Evolutionary conservation across 2,797 vertebrate genomes (phyloP), one percentile per base, ranked within the genome.

Genomic region (Chloroceryle amazona): DNA sequence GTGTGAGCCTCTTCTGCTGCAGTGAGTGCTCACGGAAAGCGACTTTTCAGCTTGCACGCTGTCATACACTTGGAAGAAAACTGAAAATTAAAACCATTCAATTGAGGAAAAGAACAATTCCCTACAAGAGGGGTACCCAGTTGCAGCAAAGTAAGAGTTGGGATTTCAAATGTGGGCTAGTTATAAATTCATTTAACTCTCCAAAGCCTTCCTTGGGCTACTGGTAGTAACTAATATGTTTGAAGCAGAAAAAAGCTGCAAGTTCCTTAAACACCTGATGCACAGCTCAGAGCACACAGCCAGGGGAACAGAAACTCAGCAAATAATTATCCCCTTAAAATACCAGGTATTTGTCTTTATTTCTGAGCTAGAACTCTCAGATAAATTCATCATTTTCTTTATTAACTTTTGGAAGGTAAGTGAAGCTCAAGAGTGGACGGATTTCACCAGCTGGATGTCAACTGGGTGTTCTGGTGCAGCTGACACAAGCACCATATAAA

Each of bases 361-460:
- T 51, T 20, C 67, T 49, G 20, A 73, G 22, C 51, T 23, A 39
- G 20, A 92, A 52, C 7, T 15, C 14, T n/a, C 26, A 81, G 31
- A 39, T 16, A 39, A 81, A 72, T 13, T 41, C 13, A n/a, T 29
- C 0, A 4, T 71, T 93, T 93, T 51, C 86, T 63, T 5, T 4
- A 42, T 17, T 46, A 16, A 13, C 66, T 73, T 68, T 26, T 61
- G 28, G 63, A 54, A 86, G 55, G 26, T 49, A n/a, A 61, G 13
- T 13, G 31, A 62, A 51, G 9, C 3, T 47, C 4, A 22, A 54
- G 37, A 61, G 28, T 23, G 11, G 37, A 37, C 41, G 19, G 31
- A 44, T 81, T 96, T 86, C 86, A 19, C 49, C 79, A 86, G 44
- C 8, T 75, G 65, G 26, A 37, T 79, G 95, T 67, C 33, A 42